Percentiles rank a stretch among this genome's conserved stretches.
These are phyloP conservation scores for Ammospiza caudacuta DNA, from an alignment of 2,113 vertebrate species.

Conservation along the genomic window DNA sequence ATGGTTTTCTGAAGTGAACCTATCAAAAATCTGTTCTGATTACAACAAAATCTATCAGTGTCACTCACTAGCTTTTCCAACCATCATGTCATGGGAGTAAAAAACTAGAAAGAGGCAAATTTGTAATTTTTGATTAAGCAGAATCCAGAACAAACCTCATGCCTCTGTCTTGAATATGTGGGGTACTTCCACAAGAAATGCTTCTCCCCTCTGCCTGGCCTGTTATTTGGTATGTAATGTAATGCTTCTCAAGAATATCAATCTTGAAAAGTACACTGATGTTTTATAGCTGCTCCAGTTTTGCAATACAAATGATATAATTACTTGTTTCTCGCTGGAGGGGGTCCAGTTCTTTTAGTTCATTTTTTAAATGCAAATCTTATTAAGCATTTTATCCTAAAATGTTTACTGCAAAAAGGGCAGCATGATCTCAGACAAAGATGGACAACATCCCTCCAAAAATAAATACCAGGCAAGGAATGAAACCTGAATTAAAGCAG, in stretches of 20 bases:
- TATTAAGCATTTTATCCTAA: constrained; percentile 83
- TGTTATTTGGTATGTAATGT: constrained; percentile 66
- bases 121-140: background rate
- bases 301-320: constrained; percentile 85
- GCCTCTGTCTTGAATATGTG: background rate
- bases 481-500: constrained; percentile 76
- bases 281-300: constrained; percentile 74
- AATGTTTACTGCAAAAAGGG: constrained; percentile 77
- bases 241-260: constrained; percentile 70
- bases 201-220: constrained; percentile 39
- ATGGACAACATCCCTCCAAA: constrained; percentile 71
- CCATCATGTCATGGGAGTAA: background rate
- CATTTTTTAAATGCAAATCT: constrained; percentile 86
- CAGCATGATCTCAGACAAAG: constrained; percentile 65
- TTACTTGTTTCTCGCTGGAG: constrained; percentile 80
- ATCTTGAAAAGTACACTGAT: constrained; percentile 72
- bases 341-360: constrained; percentile 73
- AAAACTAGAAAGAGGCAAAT: background rate
- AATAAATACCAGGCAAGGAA: constrained; percentile 75
- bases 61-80: background rate
- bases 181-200: constrained; percentile 45
- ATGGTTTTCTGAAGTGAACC: background rate
- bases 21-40: background rate
- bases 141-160: background rate
- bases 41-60: background rate